Conservation (phyloP, 2,113 vertebrate species). For the Pluvianellus socialis region DNA sequence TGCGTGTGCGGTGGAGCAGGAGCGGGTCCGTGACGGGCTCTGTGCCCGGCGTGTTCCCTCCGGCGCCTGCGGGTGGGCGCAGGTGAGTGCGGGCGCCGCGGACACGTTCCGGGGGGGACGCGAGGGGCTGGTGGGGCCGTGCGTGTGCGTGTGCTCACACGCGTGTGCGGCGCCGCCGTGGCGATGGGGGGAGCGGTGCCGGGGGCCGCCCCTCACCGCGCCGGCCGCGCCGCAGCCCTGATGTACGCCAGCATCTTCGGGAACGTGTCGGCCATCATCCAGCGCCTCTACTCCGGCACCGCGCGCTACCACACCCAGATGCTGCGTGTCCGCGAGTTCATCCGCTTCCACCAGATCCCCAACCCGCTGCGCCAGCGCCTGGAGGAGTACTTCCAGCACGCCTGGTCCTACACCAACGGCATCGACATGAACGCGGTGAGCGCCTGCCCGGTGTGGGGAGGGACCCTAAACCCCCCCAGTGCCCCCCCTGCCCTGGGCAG, state of each 20-base stretch:
- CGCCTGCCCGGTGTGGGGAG: too few species aligned
- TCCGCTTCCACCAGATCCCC: conserved; percentile 95
- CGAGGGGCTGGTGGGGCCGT: too few species aligned
- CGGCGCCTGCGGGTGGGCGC: background rate
- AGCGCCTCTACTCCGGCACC: conserved; percentile 87
- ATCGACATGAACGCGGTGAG: conserved; percentile 95
- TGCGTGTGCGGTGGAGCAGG: too few species aligned
- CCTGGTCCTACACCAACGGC: conserved; percentile 96
- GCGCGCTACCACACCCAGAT: conserved; percentile 91
- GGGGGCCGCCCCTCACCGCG: too few species aligned
- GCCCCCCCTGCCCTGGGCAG: too few species aligned
- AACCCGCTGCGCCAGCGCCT: conserved; percentile 87
- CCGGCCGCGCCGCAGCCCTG: conserved; percentile 70
- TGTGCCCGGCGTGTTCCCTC: too few species aligned
- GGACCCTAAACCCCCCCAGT: too few species aligned
- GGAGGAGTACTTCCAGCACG: conserved; percentile 93
- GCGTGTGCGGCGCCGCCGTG: too few species aligned
- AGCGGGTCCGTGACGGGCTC: too few species aligned
- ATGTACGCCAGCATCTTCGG: conserved; percentile 94
- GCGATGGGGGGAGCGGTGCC: too few species aligned
- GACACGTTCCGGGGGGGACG: too few species aligned
- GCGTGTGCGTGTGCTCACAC: too few species aligned
- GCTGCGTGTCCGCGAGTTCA: conserved; percentile 89
- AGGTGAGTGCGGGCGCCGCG: background rate
- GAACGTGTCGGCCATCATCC: conserved; percentile 90